phyloP scores from a whole-genome alignment of 2,797 vertebrate genomes.

The Hydrophis major region DNA sequence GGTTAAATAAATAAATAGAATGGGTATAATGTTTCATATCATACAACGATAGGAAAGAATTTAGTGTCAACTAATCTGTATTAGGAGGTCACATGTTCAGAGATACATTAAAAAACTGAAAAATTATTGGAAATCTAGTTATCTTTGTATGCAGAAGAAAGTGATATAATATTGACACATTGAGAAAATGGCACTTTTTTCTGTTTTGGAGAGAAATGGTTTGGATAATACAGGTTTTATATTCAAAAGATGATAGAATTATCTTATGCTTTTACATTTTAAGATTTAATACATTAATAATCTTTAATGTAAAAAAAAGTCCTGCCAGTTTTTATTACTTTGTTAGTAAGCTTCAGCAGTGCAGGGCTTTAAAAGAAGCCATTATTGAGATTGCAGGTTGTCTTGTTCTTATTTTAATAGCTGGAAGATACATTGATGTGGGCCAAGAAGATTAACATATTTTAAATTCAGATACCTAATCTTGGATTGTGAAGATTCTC shows the following conservation, averaged over 20 bases:
- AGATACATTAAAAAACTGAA: neutral
- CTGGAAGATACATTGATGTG: neutral
- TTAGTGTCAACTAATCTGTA: neutral
- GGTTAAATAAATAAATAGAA: neutral
- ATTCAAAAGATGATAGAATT: neutral
- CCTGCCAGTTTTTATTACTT: neutral
- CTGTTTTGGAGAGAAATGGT: neutral
- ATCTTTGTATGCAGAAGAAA: neutral
- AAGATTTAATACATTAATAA: neutral
- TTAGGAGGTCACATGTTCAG: neutral
- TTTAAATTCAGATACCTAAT: neutral
- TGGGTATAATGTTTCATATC: neutral
- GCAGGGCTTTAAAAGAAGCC: neutral
- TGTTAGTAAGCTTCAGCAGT: neutral
- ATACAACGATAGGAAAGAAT: neutral
- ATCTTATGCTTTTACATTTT: neutral
- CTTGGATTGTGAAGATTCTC: neutral
- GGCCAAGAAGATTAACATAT: neutral
- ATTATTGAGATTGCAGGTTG: neutral
- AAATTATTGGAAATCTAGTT: neutral
- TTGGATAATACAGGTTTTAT: neutral
- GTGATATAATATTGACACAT: neutral
- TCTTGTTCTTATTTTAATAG: neutral
- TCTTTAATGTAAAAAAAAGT: neutral
- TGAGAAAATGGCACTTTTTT: neutral